Base-by-base conservation (phyloP, 2,113 vertebrate species). In the Peromyscus leucopus region DNA sequence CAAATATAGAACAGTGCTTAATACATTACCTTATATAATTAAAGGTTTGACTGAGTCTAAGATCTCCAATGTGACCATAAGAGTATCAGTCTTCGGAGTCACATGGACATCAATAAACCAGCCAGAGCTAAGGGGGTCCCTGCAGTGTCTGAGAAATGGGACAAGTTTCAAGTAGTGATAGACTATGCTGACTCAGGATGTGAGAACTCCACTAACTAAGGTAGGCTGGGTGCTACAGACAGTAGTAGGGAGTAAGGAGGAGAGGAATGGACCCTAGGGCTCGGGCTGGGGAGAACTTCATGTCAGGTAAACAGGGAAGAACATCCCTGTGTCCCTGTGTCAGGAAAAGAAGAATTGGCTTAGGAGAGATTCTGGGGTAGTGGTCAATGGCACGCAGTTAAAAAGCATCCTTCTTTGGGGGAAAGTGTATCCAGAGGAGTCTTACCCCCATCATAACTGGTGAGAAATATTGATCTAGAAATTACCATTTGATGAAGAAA, bases 401-500 rank as follows among this genome's bases (percentile, higher is more conserved):
- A 63, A 93, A 88, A 72, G 39, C 69, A 46, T 12, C 7, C 19
- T 93, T 2, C 46, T 24, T 13, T 21, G 17, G 69, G 8, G 36
- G 76, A 67, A 78, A 75, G 26, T 0, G 0, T 10, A 31, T 59
- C 48, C 33, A 91, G 4, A 51, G 1, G 75, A 67, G 86, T 1
- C 39, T 90, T 96, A 57, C 69, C 84, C 65, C 59, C 69, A 55
- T 33, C 42, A 89, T 9, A 28, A 74, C 31, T 31, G 21, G 7
- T 94, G 76, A 88, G 71, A 96, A 96, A 88, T 51, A 88, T 48
- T 79, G 26, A 61, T 42, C 46, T 97, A 88, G 71, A 96, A 94
- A 96, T 63, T 91, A 88, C 26, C 75, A 74, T 83, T 91, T 95
- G 82, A 91, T 92, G 63, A 96, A 90, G 89, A 97, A 96, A 72